Evolutionary conservation across 2,888 invertebrate genomes (phyloP), one percentile per base, ranked within the genome.

Genomic region (Drosophila longiperda): DNA sequence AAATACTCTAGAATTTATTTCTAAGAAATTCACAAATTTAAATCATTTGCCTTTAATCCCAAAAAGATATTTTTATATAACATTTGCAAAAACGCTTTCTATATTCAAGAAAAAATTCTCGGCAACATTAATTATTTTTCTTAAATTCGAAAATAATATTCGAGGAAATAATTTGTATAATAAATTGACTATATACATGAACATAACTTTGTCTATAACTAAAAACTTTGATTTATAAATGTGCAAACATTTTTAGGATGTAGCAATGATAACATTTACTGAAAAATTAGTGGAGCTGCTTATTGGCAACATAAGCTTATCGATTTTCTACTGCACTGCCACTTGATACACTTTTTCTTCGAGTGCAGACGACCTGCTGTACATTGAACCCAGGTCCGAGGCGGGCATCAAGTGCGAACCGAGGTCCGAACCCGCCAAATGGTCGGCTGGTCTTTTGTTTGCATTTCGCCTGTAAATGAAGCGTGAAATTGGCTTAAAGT

Each of bases 401-500:
- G 12, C 64, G 40, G 32, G 36, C 38, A 26, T 34, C n/a, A n/a
- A 60, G 54, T 23, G 36, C 58, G 70, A 48, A 20, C 49, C 29
- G 55, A 49, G 57, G 49, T 64, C 36, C 65, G 50, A 64, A 64
- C 63, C 70, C 76, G 78, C 76, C 75, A 82, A 75, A 82, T 73
- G 76, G 54, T 81, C 76, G 79, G 54, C 32, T 45, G 66, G 67
- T 78, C 85, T 85, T 86, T 85, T 87, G 82, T 83, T 90, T 83
- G 82, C 83, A 82, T 82, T 89, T 89, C 80, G 76, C 55, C 66
- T 80, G 79, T 86, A 87, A 91, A 91, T 91, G 91, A 91, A 91
- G 91, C 91, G 86, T 91, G 92, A 91, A 91, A 91, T 91, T 91
- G 91, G 85, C 87, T 90, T 83, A 79, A 79, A 87, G 79, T 89